A percentile compares a stretch with the other conserved stretches of the same genome.
phyloP scores from a whole-genome alignment of 2,113 vertebrate genomes.

The Ciconia boyciana region DNA sequence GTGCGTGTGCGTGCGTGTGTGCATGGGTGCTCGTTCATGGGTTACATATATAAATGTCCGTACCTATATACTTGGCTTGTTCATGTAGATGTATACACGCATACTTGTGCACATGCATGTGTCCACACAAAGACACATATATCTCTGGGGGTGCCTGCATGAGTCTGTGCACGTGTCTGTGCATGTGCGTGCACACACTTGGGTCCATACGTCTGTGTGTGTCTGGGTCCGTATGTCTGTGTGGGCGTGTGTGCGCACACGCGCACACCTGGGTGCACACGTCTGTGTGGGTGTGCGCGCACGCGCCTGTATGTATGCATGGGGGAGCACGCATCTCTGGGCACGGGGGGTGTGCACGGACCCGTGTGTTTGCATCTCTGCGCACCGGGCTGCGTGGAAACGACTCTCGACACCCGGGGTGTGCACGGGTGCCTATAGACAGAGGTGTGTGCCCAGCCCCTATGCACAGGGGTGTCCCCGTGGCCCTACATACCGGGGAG shows the following conservation, averaged over 20 bases:
- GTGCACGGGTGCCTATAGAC: fast-evolving
- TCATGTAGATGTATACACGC: fast-evolving
- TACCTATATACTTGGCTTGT: not conserved
- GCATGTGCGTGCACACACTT: no score
- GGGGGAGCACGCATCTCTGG: not conserved
- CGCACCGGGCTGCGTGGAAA: not conserved
- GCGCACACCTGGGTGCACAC: fast-evolving
- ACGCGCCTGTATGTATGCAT: fast-evolving
- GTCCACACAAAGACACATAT: no score
- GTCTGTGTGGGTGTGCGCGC: fast-evolving
- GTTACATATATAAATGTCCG: fast-evolving
- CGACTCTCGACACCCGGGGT: fast-evolving
- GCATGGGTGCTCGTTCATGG: fast-evolving
- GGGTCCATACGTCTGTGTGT: fast-evolving
- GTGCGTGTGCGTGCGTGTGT: fast-evolving
- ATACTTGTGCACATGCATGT: not conserved
- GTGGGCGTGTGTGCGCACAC: fast-evolving
- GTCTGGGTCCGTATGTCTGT: not conserved
- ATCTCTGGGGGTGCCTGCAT: fast-evolving
- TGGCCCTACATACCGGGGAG: fast-evolving
- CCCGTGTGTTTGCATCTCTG: fast-evolving
- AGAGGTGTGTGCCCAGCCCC: not conserved
- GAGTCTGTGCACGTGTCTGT: not conserved
- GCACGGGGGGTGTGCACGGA: fast-evolving
- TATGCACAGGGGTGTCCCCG: not conserved